Percentiles rank a stretch among this genome's conserved stretches.
phyloP scores from a whole-genome alignment of 2,797 vertebrate species.

The Vespertilio murinus region DNA sequence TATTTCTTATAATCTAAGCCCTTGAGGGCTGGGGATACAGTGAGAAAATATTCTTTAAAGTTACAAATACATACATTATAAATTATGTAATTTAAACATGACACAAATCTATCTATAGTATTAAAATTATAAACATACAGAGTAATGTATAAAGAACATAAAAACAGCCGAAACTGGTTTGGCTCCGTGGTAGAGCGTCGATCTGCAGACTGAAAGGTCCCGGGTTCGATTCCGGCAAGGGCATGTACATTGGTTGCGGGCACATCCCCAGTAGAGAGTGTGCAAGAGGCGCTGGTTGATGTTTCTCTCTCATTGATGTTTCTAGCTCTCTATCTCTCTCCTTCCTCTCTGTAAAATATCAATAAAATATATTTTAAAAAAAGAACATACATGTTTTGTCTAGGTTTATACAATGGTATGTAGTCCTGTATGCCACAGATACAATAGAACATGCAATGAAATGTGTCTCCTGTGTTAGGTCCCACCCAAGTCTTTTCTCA shows the following conservation, averaged over 20 bases:
- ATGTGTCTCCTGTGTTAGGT: neutral
- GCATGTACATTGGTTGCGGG: no score
- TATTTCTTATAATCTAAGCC: neutral
- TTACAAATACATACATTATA: neutral
- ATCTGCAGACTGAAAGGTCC: no score
- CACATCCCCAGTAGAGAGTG: no score
- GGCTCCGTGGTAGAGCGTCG: no score
- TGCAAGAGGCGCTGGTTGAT: no score
- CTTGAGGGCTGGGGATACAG: neutral
- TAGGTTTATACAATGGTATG: neutral
- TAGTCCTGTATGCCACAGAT: neutral
- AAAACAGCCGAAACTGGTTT: no score
- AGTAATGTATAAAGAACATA: neutral
- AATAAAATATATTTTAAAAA: no score
- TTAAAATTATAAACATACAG: neutral
- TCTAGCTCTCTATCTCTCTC: no score
- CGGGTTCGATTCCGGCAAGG: no score
- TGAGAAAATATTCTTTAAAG: neutral
- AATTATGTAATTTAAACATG: neutral
- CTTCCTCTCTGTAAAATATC: no score
- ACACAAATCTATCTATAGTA: no score
- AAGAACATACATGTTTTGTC: neutral
- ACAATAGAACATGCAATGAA: fast-evolving
- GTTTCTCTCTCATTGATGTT: no score
- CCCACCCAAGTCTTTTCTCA: neutral